Base-by-base conservation (phyloP, 2,888 invertebrate genomes). In the Spodoptera littoralis region DNA sequence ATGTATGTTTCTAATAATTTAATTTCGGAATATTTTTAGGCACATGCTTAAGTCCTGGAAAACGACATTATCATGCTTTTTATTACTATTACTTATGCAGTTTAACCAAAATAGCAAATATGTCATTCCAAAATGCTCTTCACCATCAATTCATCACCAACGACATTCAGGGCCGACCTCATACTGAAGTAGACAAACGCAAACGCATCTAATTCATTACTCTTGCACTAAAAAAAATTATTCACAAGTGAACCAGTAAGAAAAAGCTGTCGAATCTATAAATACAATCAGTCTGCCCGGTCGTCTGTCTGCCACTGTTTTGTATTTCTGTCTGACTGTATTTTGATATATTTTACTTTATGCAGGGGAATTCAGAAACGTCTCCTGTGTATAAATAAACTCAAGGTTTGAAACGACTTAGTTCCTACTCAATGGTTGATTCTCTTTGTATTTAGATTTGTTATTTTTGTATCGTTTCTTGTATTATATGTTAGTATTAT, bases 281-380 rank as follows among this genome's bases (percentile, higher is more conserved):
- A 87, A 90, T 85, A 84, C 78, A 75, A 61, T 70, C 86, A 82
- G 89, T 89, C 90, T 89, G 90, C 88, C 86, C 68, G 75, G 76
- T 78, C 78, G 90, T 92, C 92, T 88, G 90, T 89, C 88, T 84
- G 82, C 75, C 76, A 76, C 81, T 77, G 85, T 88, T 89, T 90
- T 90, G 88, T 90, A 87, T 88, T 89, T 88, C 87, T 84, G 85
- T 85, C 85, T 86, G 84, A 82, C 77, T 74, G 72, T 65, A 84
- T 90, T 89, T 89, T 87, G 85, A 87, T 87, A 83, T 84, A 85
- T 88, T 89, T 88, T 84, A 86, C 88, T 90, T 89, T 85, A 89
- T 87, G 87, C 83, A 79, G 81, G 76, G 82, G 80, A 85, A 86
- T 91, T 90, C 82, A 75, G 84, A 79, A 78, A 79, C 83, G 88